Percentiles rank a stretch among this genome's conserved stretches.
phyloP scores from a whole-genome alignment of 2,113 vertebrate species.

The Eudorcas thomsonii region DNA sequence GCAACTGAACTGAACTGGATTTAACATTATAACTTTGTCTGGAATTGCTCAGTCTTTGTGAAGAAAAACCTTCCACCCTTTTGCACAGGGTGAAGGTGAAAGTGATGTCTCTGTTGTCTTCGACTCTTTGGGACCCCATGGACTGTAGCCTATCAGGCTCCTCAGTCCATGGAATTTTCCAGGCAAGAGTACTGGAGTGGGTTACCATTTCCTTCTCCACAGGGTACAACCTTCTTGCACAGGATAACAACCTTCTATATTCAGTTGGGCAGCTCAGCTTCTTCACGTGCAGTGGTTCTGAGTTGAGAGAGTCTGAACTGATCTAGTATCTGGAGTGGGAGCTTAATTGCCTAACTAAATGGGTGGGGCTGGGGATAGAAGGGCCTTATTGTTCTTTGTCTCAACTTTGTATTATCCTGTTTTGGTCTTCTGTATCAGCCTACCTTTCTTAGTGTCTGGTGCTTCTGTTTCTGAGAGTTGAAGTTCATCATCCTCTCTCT shows the following conservation, averaged over 20 bases:
- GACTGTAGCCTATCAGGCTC: too few relatives aligned
- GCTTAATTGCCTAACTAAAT: background rate
- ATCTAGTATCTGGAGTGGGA: background rate
- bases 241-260: background rate
- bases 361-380: background rate
- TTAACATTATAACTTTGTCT: background rate
- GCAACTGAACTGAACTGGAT: background rate
- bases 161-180: too few relatives aligned
- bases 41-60: background rate
- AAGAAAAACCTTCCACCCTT: background rate
- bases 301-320: background rate
- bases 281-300: background rate
- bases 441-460: background rate
- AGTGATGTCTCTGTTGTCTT: too few relatives aligned
- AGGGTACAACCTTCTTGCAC: background rate
- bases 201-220: too few relatives aligned
- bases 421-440: background rate
- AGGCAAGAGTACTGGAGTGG: too few relatives aligned
- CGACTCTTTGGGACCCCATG: rapidly evolving
- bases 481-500: background rate
- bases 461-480: background rate
- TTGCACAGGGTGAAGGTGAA: background rate
- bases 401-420: background rate
- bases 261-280: background rate
- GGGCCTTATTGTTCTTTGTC: background rate